Evolutionary conservation across 2,797 vertebrate genomes (phyloP), one percentile per base, ranked within the genome.

Genomic region (Hippoglossus hippoglossus): DNA sequence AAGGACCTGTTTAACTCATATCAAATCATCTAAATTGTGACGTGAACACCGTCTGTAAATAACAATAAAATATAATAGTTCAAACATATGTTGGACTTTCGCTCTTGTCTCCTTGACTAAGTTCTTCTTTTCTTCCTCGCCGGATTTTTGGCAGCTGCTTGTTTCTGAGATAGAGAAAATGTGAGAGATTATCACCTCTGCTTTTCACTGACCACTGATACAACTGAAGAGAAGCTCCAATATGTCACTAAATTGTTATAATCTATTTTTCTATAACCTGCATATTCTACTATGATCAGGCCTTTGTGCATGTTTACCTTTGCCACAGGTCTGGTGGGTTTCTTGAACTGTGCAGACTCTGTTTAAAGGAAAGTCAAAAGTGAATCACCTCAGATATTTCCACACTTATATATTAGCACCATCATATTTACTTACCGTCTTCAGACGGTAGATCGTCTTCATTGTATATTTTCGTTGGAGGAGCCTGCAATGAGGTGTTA

Each of bases 281-380:
- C 3, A 28, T 16, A 50, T 19, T 44, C 0, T 16, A 9, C 31
- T 50, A 34, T 47, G 28, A 47, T 31, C 15, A 21, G 46, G 18
- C 1, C 13, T n/a, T 13, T 13, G 6, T 12, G 18, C 2, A 39
- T 65, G 36, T 50, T 5, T 93, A 95, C 94, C 92, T 93, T 94
- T 79, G 62, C 60, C 51, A 58, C 16, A 36, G 82, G 63, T 77
- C 51, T 90, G 16, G 6, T 76, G 6, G 93, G 88, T 81, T 91
- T 91, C 85, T 95, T 95, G 85, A 95, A 95, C 75, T 94, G 92
- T 59, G 91, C 93, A 51, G 94, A 95, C 72, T 94, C 94, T 95
- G 87, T 66, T 87, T 73, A 74, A 73, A 65, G 9, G n/a, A 78
- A 49, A 69, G 15, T 47, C 0, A 53, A 62, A 6, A 28, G 3